Conservation (phyloP, 23 tunicate genomes). For the Aplidium turbinatum region DNA sequence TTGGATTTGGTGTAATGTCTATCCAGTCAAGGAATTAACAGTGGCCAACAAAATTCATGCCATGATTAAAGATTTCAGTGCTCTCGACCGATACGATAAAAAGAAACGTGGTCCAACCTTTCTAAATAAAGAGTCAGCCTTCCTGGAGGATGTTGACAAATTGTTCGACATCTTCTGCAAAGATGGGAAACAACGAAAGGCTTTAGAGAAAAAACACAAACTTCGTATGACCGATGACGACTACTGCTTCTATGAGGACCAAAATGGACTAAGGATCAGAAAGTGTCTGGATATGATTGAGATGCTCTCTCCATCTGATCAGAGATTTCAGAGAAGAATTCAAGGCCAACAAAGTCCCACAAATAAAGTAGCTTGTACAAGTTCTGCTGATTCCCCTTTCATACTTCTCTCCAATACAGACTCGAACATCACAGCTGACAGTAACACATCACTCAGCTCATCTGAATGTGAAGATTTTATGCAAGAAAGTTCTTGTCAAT, state of each 20-base stretch:
- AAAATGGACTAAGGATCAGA: background rate
- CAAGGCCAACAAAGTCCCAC: too few relatives aligned
- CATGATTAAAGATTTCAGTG: constrained; percentile 24
- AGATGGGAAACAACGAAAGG: background rate
- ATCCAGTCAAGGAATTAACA: background rate
- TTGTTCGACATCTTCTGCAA: constrained; percentile 18
- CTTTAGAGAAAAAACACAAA: constrained; percentile 3
- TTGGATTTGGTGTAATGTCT: constrained; percentile 34
- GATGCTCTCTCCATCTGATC: background rate
- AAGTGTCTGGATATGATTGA: background rate
- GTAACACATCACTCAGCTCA: too few relatives aligned
- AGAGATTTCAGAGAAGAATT: background rate
- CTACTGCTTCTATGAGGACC: constrained; percentile 17
- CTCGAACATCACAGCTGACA: too few relatives aligned
- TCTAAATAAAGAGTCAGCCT: background rate
- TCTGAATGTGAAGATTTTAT: too few relatives aligned
- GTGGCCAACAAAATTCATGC: background rate
- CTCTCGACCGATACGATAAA: constrained; percentile 10
- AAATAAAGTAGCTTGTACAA: too few relatives aligned
- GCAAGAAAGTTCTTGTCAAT: too few relatives aligned
- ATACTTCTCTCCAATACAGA: too few relatives aligned
- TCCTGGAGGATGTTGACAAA: background rate
- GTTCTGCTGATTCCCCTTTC: too few relatives aligned
- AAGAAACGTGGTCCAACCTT: background rate
- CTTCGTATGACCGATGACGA: constrained; percentile 12